Conservation (phyloP, 1,140 invertebrate genomes). For the Drosophila takahashii region DNA sequence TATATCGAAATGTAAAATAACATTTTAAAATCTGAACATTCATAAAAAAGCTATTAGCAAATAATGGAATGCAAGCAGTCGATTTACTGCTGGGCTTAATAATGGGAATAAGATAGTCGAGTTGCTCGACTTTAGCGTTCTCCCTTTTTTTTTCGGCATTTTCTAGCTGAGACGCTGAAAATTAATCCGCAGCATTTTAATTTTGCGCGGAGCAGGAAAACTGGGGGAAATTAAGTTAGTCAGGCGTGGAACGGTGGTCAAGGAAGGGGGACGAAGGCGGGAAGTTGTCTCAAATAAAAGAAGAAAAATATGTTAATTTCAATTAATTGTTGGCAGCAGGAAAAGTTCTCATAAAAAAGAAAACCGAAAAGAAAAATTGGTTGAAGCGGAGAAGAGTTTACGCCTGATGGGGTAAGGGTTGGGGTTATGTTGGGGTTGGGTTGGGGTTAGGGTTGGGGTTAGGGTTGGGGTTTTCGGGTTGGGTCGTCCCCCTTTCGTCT, state of each 20-base stretch:
- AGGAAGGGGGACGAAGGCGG: too few species aligned
- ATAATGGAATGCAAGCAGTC: too few species aligned
- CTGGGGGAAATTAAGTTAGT: constrained; percentile 34
- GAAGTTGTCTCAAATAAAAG: constrained; percentile 70
- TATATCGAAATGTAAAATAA: too few species aligned
- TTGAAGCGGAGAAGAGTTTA: constrained; percentile 28
- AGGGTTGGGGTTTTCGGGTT: background rate
- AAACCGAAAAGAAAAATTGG: constrained; percentile 34
- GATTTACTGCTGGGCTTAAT: too few species aligned
- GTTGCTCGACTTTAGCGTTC: too few species aligned
- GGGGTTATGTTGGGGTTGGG: background rate
- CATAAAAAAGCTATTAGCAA: too few species aligned
- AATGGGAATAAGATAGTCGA: too few species aligned
- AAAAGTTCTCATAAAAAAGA: constrained; percentile 41
- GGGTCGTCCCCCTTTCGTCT: background rate
- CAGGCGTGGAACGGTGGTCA: constrained; percentile 6
- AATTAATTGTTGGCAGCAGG: constrained; percentile 72
- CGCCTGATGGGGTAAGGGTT: constrained; percentile 25
- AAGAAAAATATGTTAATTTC: constrained; percentile 79
- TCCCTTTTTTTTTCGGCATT: background rate
- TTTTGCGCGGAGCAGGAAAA: constrained; percentile 7
- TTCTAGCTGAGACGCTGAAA: constrained; percentile 7
- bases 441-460: background rate
- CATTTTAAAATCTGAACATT: too few species aligned
- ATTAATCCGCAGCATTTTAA: constrained; percentile 19